phyloP scores from a whole-genome alignment of 2,888 invertebrate species.

The Xanthia togata region DNA sequence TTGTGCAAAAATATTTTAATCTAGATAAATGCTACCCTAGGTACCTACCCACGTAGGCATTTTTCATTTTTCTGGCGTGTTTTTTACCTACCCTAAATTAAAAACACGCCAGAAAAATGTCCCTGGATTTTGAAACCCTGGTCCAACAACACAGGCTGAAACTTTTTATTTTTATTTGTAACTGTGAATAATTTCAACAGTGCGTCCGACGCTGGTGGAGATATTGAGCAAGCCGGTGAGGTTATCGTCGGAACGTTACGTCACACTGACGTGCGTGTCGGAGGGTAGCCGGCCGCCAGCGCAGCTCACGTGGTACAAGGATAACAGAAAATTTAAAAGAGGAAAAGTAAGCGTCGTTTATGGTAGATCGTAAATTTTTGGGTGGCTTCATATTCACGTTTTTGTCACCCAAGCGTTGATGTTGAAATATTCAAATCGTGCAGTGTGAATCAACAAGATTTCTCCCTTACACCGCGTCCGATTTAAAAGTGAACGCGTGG shows the following conservation, averaged over 20 bases:
- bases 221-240: conserved; percentile 94
- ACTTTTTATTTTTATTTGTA: conserved; percentile 41
- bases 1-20: background rate
- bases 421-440: background rate
- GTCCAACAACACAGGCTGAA: background rate
- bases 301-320: conserved; percentile 95
- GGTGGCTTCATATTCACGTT: background rate
- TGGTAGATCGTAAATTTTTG: background rate
- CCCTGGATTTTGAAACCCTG: background rate
- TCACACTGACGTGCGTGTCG: conserved; percentile 95
- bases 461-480: background rate
- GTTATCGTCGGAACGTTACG: conserved; percentile 94
- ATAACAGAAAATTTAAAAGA: conserved; percentile 93
- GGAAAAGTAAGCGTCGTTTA: conserved; percentile 91
- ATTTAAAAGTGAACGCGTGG: no score
- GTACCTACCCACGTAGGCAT: no score
- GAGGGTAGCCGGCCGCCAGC: conserved; percentile 96
- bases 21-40: background rate
- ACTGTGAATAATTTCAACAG: conserved; percentile 87
- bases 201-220: conserved; percentile 94
- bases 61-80: no score
- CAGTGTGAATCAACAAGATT: no score
- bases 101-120: conserved; percentile 14
- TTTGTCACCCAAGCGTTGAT: background rate
- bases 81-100: background rate